Conservation (phyloP, 2,888 invertebrate genomes). For the Epiblema foenella region DNA sequence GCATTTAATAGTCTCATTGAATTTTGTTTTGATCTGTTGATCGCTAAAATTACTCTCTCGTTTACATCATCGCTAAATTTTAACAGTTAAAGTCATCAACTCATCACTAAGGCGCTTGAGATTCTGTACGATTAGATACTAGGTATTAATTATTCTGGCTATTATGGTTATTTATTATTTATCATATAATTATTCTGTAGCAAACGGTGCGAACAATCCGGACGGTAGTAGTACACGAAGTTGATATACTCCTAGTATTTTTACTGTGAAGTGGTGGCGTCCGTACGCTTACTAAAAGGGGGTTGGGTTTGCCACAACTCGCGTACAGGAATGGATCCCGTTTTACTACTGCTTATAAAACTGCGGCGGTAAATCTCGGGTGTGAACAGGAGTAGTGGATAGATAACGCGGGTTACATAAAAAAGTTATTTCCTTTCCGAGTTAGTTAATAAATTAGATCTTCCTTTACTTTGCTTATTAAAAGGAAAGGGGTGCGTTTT, state of each 20-base stretch:
- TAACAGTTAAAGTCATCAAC: too few relatives aligned
- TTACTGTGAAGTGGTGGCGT: constrained; percentile 27
- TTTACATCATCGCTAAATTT: too few relatives aligned
- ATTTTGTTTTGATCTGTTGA: too few relatives aligned
- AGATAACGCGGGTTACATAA: constrained; percentile 14
- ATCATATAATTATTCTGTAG: too few relatives aligned
- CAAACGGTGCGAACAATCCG: background rate
- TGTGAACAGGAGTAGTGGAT: constrained; percentile 13
- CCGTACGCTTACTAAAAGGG: constrained; percentile 28
- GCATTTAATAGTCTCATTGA: too few relatives aligned
- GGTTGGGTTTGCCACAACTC: constrained; percentile 27
- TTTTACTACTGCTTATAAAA: constrained; percentile 42
- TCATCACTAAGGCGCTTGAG: too few relatives aligned
- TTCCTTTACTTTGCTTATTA: constrained; percentile 16
- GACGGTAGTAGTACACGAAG: constrained; percentile 1
- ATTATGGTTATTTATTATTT: too few relatives aligned
- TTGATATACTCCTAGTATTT: constrained; percentile 15
- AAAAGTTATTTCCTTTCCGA: constrained; percentile 17
- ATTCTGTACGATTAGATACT: too few relatives aligned
- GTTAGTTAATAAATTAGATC: background rate
- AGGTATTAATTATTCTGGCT: background rate
- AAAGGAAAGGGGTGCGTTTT: constrained; percentile 1
- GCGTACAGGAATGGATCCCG: constrained; percentile 33
- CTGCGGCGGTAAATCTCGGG: constrained; percentile 18
- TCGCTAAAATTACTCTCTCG: too few relatives aligned